Evolutionary conservation across 2,797 vertebrate genomes (phyloP).

Genomic region (Knipowitschia caucasica): DNA sequence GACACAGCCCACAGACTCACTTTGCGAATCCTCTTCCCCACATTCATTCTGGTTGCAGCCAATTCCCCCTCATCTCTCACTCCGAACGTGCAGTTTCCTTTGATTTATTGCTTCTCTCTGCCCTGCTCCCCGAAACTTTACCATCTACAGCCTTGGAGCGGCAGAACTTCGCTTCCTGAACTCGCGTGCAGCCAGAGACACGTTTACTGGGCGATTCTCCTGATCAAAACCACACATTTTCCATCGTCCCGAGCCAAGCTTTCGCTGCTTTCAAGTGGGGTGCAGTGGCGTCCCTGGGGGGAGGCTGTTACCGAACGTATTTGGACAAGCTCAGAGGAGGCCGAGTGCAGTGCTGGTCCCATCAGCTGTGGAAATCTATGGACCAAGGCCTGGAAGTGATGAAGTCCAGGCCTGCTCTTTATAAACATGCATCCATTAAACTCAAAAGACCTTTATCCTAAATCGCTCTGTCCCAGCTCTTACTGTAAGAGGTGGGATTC

Average conservation of each 20-base stretch:
- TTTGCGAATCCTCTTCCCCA: slow-evolving; percentile 7
- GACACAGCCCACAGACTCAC: neutral
- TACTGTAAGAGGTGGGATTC: neutral
- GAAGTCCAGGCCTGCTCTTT: slow-evolving; percentile 16
- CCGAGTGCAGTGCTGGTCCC: slow-evolving; percentile 13
- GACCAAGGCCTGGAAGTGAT: slow-evolving; percentile 17
- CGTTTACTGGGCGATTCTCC: slow-evolving; percentile 38
- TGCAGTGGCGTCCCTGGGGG: slow-evolving; percentile 24
- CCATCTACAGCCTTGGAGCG: slow-evolving; percentile 26
- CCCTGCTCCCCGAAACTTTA: slow-evolving; percentile 19
- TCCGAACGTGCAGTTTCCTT: slow-evolving; percentile 27
- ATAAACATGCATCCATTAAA: slow-evolving; percentile 21
- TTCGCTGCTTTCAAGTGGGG: slow-evolving; percentile 46
- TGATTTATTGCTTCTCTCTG: slow-evolving; percentile 39
- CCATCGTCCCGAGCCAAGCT: slow-evolving; percentile 60
- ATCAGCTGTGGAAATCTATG: slow-evolving; percentile 8
- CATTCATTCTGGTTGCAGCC: slow-evolving; percentile 3
- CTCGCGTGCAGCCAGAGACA: slow-evolving; percentile 35
- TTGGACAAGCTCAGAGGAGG: slow-evolving; percentile 31
- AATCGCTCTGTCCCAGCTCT: slow-evolving; percentile 7
- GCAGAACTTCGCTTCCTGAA: slow-evolving; percentile 36
- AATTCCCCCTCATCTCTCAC: slow-evolving; percentile 13
- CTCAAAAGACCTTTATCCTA: slow-evolving; percentile 19
- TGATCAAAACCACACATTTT: slow-evolving; percentile 69
- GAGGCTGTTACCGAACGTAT: slow-evolving; percentile 29